Evolutionary conservation across 2,797 vertebrate genomes (phyloP).

Genomic region (Xenopus petersii): DNA sequence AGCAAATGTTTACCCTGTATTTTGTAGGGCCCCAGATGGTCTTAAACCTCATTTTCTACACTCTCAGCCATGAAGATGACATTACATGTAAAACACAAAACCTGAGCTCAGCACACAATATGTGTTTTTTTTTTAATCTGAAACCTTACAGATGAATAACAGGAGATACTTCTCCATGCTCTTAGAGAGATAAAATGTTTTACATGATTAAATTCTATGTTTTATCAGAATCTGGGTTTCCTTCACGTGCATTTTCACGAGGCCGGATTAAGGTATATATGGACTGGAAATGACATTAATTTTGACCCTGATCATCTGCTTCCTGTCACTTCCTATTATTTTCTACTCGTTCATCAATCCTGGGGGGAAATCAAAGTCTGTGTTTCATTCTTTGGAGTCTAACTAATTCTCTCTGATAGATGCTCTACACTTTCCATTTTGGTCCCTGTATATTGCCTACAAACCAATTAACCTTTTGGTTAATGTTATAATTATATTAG

Average conservation of each 20-base stretch:
- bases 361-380: conserved; percentile 74
- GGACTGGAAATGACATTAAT: conserved; percentile 72
- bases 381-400: conserved; percentile 67
- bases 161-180: background rate
- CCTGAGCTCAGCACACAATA: no score
- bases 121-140: no score
- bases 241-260: conserved; percentile 67
- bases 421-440: conserved; percentile 45
- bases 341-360: conserved; percentile 70
- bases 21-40: no score
- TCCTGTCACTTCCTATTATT: conserved; percentile 79
- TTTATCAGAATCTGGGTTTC: conserved; percentile 6
- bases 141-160: no score
- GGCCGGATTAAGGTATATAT: conserved; percentile 71
- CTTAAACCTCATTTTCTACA: no score
- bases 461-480: no score
- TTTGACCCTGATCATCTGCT: conserved; percentile 76
- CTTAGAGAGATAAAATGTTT: background rate
- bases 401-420: conserved; percentile 69
- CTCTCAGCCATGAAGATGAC: no score
- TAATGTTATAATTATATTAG: no score
- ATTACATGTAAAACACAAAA: no score
- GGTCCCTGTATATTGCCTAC: no score
- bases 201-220: background rate
- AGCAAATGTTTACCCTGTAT: no score